phyloP scores from a whole-genome alignment of 2,888 invertebrate species.

The Tetheella fluctuosa region DNA sequence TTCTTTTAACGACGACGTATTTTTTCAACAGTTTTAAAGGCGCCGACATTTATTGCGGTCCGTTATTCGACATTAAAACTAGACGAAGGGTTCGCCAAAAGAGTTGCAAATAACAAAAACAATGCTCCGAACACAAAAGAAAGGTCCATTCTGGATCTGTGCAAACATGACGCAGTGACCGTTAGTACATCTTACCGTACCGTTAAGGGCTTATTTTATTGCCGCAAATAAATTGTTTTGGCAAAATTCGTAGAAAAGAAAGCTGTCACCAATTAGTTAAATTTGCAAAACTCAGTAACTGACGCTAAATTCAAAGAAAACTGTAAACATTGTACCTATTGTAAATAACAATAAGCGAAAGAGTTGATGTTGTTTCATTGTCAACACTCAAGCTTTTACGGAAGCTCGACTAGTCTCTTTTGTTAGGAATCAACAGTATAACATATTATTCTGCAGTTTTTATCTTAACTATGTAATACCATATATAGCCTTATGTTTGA shows the following conservation, averaged over 20 bases:
- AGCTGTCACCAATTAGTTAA: conserved; percentile 9
- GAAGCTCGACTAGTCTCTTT: background rate
- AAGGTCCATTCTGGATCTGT: conserved; percentile 41
- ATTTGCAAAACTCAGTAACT: background rate
- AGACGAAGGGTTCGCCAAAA: conserved; percentile 62
- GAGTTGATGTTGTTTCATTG: background rate
- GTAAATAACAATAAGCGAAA: background rate
- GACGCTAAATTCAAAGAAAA: background rate
- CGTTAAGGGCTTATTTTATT: conserved; percentile 64
- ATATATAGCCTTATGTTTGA: too few species aligned
- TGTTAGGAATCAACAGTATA: background rate
- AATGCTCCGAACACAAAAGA: conserved; percentile 48
- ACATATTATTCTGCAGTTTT: background rate
- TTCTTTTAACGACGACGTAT: conserved; percentile 20
- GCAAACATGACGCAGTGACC: conserved; percentile 44
- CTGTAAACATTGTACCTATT: conserved; percentile 1
- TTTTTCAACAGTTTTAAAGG: conserved; percentile 39
- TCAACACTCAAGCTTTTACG: background rate
- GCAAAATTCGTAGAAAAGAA: conserved; percentile 5
- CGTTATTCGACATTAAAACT: conserved; percentile 50
- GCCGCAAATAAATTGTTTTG: conserved; percentile 52
- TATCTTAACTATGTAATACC: too few species aligned
- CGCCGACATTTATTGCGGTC: conserved; percentile 56
- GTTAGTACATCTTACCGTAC: conserved; percentile 46
- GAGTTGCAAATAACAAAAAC: conserved; percentile 67